phyloP scores from a whole-genome alignment of 1,140 invertebrate species.

The Muscidifurax raptorellus region DNA sequence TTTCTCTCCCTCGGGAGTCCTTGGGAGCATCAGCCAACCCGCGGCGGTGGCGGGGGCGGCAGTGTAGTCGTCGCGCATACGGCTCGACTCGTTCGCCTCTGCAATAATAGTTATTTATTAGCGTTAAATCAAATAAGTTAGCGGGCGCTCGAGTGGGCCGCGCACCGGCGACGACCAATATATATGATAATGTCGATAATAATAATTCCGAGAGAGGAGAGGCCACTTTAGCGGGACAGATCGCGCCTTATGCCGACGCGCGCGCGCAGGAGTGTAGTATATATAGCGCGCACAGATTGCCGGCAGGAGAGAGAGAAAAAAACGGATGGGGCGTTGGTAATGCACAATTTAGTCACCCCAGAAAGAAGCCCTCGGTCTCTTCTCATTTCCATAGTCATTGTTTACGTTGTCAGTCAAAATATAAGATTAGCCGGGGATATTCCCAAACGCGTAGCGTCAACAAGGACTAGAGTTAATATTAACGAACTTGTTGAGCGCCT shows the following conservation, averaged over 20 bases:
- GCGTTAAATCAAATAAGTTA: conserved; percentile 75
- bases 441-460: not conserved
- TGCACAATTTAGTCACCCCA: conserved; percentile 9
- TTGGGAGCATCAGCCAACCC: not conserved
- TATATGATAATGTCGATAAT: conserved; percentile 74
- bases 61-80: conserved; percentile 39
- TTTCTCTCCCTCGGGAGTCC: conserved; percentile 70
- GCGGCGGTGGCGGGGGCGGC: not conserved
- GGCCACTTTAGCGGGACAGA: conserved; percentile 58
- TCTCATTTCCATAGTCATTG: conserved; percentile 23
- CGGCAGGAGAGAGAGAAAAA: conserved; percentile 44
- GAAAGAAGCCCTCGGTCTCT: not conserved
- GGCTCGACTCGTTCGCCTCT: conserved; percentile 58
- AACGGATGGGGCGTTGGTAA: conserved; percentile 42
- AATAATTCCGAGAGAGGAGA: conserved; percentile 69
- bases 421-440: not conserved
- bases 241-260: not conserved
- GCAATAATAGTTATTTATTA: conserved; percentile 76
- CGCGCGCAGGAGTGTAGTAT: not conserved
- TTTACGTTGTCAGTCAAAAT: conserved; percentile 29
- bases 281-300: not conserved
- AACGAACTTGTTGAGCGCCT: conserved; percentile 12
- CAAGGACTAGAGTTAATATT: not conserved
- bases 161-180: conserved; percentile 61
- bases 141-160: conserved; percentile 46